These are phyloP conservation scores for Melanotaenia maccullochi DNA, from an alignment of 2,797 vertebrate genomes.

Conservation along the genomic window DNA sequence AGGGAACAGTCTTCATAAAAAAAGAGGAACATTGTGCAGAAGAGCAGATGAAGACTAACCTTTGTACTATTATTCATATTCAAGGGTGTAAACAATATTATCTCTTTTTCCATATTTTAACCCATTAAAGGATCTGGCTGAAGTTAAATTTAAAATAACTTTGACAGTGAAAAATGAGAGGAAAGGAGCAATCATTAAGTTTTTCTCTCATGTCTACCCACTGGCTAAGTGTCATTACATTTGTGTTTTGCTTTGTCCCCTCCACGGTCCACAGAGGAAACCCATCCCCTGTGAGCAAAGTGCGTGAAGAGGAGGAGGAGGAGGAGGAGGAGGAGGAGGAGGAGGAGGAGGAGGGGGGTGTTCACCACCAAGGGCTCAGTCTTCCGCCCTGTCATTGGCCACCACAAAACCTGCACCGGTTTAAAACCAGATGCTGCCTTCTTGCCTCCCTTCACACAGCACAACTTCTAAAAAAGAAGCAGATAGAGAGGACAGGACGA, in stretches of 20 bases:
- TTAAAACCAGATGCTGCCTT: slow-evolving; percentile 72
- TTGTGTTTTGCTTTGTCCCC: slow-evolving; percentile 59
- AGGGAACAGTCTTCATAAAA: slow-evolving; percentile 15
- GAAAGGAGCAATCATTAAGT: slow-evolving; percentile 49
- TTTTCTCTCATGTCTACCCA: slow-evolving; percentile 33
- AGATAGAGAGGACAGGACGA: slow-evolving; percentile 31
- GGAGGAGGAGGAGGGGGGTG: slow-evolving; percentile 72
- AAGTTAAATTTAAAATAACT: slow-evolving; percentile 28
- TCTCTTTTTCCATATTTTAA: not conserved
- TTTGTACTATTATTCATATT: not conserved
- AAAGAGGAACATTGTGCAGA: slow-evolving; percentile 45
- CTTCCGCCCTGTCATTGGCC: slow-evolving; percentile 80
- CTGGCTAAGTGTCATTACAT: slow-evolving; percentile 49
- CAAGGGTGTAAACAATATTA: not conserved
- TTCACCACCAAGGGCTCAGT: slow-evolving; percentile 49
- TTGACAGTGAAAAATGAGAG: slow-evolving; percentile 58
- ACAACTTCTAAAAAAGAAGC: slow-evolving; percentile 64
- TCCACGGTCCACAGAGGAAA: slow-evolving; percentile 68
- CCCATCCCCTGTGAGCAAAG: slow-evolving; percentile 64
- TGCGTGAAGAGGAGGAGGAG: slow-evolving; percentile 9
- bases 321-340: not conserved
- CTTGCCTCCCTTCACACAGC: slow-evolving; percentile 74
- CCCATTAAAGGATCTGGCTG: slow-evolving; percentile 4
- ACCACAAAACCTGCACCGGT: slow-evolving; percentile 59
- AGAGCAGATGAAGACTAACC: slow-evolving; percentile 10